Percentiles rank a stretch among this genome's conserved stretches.
Evolutionary conservation across 92 coral and sea anemone species (phyloP).

Genomic region (Palythoa heliodiscus): DNA sequence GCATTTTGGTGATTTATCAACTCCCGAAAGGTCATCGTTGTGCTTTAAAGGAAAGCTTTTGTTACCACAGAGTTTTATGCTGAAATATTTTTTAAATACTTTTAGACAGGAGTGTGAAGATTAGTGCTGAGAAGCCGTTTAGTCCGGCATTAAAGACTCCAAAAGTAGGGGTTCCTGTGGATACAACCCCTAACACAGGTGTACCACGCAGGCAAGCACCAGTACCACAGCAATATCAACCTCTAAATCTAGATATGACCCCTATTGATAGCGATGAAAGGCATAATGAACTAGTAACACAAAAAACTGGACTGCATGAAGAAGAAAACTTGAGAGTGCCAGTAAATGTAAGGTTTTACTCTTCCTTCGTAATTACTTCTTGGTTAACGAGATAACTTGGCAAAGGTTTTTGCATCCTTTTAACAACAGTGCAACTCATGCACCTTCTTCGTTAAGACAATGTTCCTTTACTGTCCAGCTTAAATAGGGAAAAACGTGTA

Average conservation of each 20-base stretch:
- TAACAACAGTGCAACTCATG: no score
- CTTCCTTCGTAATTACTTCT: background rate
- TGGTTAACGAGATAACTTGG: background rate
- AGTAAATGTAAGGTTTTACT: constrained; percentile 1
- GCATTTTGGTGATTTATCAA: no score
- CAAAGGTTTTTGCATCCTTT: no score
- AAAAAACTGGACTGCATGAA: constrained; percentile 11
- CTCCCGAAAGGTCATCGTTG: no score
- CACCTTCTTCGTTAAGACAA: no score
- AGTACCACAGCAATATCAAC: constrained; percentile 80
- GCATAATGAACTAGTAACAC: constrained; percentile 28
- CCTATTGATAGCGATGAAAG: constrained; percentile 59
- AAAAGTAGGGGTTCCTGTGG: constrained; percentile 55
- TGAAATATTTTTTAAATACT: background rate
- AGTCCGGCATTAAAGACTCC: constrained; percentile 57
- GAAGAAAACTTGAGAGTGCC: background rate
- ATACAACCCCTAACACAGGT: constrained; percentile 46
- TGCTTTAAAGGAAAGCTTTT: background rate
- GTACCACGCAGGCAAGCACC: constrained; percentile 82
- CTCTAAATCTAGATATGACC: constrained; percentile 72
- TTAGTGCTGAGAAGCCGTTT: constrained; percentile 68
- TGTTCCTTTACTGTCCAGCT: no score
- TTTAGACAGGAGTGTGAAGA: constrained; percentile 76
- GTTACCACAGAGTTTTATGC: background rate
- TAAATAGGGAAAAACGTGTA: no score